Base-by-base conservation (phyloP, 2,797 vertebrate species). In the Acanthornis magna region DNA sequence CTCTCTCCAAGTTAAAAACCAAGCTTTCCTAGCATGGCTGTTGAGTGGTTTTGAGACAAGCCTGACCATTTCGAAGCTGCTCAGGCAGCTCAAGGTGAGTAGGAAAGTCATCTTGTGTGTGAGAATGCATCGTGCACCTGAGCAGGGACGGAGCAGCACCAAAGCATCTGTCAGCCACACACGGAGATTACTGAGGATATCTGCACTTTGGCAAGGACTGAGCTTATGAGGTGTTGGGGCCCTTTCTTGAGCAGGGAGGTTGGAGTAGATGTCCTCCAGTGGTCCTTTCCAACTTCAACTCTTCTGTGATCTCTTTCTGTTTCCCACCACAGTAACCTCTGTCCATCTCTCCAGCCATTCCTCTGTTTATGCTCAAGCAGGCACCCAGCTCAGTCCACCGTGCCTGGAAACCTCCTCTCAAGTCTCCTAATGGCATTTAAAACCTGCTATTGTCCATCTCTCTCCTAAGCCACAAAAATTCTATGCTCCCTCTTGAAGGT, bases 71-170 rank as follows among this genome's bases (percentile, higher is more conserved):
- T 67, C 34, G 75, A 77, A 83, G 75, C 21, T 61, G 48, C 65
- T 89, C 15, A 23, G 45, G 57, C n/a, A 74, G 34, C 17, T 36
- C 50, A 45, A 61, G 70, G 30, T 43, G 20, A 74, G 21, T 5
- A 26, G 67, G 43, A 50, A 42, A 73, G 30, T n/a, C 60, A 76
- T 25, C 23, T 48, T 48, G 47, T 25, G 12, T 23, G 47, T 23
- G 12, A 48, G 47, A 23, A 23, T 48, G 19, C 36, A 25, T 3
- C 23, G 50, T 25, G 66, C 71, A 81, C 68, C 88, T 73, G 87
- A 93, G 78, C 79, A 87, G 88, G 51, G 13, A 91, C 13, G 75
- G 68, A 97, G 71, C 73, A 96, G 75, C 70, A 97, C 91, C 71
- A 47, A 70, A 72, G 73, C 23, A 8, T 55, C 82, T 72, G 76